These are phyloP conservation scores for Ellobius talpinus DNA, from an alignment of 2,113 vertebrate species.

Conservation along the genomic window DNA sequence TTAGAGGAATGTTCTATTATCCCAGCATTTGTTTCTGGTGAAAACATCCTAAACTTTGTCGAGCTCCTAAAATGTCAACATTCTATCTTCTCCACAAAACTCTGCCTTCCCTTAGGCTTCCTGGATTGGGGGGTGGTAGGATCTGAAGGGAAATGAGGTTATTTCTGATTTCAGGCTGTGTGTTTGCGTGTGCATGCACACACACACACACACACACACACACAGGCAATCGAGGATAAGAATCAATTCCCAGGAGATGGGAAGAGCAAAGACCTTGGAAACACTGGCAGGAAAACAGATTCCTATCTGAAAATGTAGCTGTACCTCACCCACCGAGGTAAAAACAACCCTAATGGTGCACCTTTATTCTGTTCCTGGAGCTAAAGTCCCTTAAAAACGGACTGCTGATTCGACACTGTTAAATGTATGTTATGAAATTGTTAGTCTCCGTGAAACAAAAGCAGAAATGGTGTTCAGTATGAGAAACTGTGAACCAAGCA, in stretches of 20 bases:
- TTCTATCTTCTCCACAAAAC: constrained; percentile 57
- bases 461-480: constrained; percentile 48
- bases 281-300: neutral
- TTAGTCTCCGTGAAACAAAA: constrained; percentile 30
- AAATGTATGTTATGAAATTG: constrained; percentile 36
- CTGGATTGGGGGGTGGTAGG: neutral
- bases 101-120: constrained; percentile 33
- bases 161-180: constrained; percentile 60
- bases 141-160: constrained; percentile 48
- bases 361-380: constrained; percentile 35
- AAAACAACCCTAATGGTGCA: neutral
- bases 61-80: constrained; percentile 27
- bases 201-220: too few species aligned
- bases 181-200: accelerated
- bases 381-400: neutral
- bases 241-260: neutral
- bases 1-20: neutral
- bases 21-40: constrained; percentile 13
- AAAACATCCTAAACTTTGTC: constrained; percentile 40
- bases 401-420: constrained; percentile 8
- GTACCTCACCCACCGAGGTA: neutral
- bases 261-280: neutral
- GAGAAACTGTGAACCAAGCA: constrained; percentile 37
- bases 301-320: constrained; percentile 20
- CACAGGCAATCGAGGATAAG: neutral